These are phyloP conservation scores for Acleris cristana DNA, from an alignment of 2,888 invertebrate species.

Conservation along the genomic window DNA sequence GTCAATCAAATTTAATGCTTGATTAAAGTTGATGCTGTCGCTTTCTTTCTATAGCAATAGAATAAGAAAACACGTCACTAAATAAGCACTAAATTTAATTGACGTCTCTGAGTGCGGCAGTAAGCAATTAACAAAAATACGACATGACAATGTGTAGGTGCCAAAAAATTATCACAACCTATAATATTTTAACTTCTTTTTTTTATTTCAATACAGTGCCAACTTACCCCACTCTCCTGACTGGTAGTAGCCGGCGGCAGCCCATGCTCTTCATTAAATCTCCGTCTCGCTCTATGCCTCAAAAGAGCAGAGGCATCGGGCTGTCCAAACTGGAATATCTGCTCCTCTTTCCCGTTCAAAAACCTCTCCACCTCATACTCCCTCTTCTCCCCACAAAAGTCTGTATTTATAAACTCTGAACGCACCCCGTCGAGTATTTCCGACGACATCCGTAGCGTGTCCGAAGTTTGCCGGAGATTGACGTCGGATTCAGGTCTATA, in stretches of 20 bases:
- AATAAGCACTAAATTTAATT: too few species aligned
- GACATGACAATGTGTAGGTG: too few species aligned
- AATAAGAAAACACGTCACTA: too few species aligned
- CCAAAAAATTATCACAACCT: neutral
- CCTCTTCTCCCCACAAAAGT: slow-evolving; percentile 41
- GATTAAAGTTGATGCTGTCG: too few species aligned
- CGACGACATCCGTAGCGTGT: slow-evolving; percentile 67
- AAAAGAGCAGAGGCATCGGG: slow-evolving; percentile 84
- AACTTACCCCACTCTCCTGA: slow-evolving; percentile 82
- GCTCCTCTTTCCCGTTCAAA: slow-evolving; percentile 64
- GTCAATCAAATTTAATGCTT: too few species aligned
- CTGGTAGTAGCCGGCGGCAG: slow-evolving; percentile 71
- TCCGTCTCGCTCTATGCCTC: slow-evolving; percentile 73
- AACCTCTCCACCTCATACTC: slow-evolving; percentile 74
- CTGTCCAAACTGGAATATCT: slow-evolving; percentile 83
- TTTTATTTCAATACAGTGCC: neutral
- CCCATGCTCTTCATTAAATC: slow-evolving; percentile 74
- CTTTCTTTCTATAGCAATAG: too few species aligned
- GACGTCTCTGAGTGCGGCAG: too few species aligned
- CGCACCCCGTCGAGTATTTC: slow-evolving; percentile 70
- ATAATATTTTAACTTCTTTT: neutral
- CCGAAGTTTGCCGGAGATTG: slow-evolving; percentile 71
- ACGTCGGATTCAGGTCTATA: slow-evolving; percentile 67
- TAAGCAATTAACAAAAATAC: too few species aligned
- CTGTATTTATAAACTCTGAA: slow-evolving; percentile 53